Conservation (phyloP, 2,888 invertebrate species). For the Helleia helle region DNA sequence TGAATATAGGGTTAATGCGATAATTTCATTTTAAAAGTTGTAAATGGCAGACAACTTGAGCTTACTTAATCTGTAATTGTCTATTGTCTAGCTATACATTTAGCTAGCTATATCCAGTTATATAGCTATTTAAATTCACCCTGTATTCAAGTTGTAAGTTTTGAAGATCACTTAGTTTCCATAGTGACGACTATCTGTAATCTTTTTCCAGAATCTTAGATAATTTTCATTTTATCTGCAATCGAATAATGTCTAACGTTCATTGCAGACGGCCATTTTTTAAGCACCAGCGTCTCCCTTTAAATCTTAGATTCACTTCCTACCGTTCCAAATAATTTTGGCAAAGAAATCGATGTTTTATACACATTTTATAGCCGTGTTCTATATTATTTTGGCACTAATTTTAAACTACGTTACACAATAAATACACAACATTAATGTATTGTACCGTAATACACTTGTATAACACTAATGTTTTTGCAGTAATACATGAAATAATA, state of each 20-base stretch:
- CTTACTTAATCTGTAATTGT: no score
- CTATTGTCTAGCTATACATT: no score
- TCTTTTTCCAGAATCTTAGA: background rate
- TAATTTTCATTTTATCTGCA: background rate
- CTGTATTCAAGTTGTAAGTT: no score
- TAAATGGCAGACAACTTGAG: no score
- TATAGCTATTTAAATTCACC: no score
- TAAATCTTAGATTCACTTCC: conserved; percentile 10
- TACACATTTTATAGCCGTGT: conserved; percentile 9
- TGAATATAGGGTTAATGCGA: no score
- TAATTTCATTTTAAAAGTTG: no score
- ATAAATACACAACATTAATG: conserved; percentile 4
- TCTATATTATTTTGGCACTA: conserved; percentile 10
- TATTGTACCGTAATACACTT: background rate
- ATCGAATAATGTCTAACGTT: background rate
- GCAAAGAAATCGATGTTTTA: conserved; percentile 12
- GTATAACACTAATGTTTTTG: background rate
- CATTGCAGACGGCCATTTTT: background rate
- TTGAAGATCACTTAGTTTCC: no score
- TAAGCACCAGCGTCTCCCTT: conserved; percentile 2
- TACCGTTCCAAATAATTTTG: conserved; percentile 11
- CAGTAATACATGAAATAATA: background rate
- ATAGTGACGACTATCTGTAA: no score
- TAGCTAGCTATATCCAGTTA: no score
- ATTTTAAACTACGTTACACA: conserved; percentile 10